phyloP scores from a whole-genome alignment of 2,113 vertebrate species.

The Serilophus lunatus region DNA sequence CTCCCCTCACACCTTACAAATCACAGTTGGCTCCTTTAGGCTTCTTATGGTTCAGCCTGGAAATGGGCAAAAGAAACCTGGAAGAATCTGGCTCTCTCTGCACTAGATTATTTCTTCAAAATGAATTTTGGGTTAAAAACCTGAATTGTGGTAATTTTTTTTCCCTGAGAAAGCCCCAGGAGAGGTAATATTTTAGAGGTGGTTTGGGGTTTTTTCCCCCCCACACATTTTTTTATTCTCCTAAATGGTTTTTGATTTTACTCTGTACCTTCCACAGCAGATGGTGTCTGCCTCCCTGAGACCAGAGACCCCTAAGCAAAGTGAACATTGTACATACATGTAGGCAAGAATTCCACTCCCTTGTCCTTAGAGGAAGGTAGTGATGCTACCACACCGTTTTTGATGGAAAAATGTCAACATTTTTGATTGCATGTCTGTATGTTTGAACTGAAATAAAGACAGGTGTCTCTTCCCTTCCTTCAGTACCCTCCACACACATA shows the following conservation, averaged over 20 bases:
- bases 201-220: fast-evolving
- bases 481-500: not conserved
- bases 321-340: not conserved
- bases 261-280: not conserved
- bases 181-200: not conserved
- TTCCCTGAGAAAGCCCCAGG: not conserved
- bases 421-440: not conserved
- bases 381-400: not conserved
- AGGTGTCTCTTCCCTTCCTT: not conserved
- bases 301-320: not conserved
- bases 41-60: not conserved
- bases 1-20: not conserved
- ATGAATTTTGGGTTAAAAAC: not conserved
- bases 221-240: not conserved
- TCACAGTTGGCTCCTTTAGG: not conserved
- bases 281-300: not conserved
- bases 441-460: not conserved
- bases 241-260: not conserved
- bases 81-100: not conserved
- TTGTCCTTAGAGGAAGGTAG: not conserved
- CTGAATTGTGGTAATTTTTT: not conserved
- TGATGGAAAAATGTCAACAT: not conserved
- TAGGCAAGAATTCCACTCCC: not conserved
- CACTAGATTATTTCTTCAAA: not conserved
- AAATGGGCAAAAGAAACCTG: not conserved